These are phyloP conservation scores for Pelvicachromis taeniatus DNA, from an alignment of 2,113 vertebrate species.

Conservation along the genomic window DNA sequence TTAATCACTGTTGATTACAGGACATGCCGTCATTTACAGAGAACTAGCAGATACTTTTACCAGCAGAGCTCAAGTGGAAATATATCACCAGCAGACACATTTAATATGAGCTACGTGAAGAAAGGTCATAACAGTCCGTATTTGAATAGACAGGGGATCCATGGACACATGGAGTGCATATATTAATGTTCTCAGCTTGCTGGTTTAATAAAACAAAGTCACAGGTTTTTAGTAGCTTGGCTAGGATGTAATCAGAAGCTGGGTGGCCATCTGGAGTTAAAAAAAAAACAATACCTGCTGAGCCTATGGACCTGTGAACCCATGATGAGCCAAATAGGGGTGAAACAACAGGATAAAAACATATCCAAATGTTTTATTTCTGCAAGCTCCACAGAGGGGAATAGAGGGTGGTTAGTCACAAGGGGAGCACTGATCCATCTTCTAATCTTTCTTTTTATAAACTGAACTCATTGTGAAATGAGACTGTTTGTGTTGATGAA, in stretches of 20 bases:
- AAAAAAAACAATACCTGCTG: not conserved
- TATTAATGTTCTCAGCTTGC: not conserved
- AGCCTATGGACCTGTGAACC: not conserved
- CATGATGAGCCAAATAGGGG: not conserved
- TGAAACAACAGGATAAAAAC: not conserved
- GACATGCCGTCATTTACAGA: constrained; percentile 43
- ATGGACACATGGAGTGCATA: not conserved
- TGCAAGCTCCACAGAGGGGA: not conserved
- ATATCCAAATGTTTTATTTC: not conserved
- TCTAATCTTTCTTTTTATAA: not conserved
- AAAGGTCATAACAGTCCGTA: not conserved
- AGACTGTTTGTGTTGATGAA: not conserved
- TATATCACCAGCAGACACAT: constrained; percentile 21
- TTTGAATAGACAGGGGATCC: not conserved
- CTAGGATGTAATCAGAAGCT: not conserved
- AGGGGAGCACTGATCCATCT: not conserved
- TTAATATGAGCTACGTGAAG: not conserved
- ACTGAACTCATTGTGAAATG: not conserved
- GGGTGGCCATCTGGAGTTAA: not conserved
- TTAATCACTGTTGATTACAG: constrained; percentile 61
- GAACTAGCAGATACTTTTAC: constrained; percentile 23
- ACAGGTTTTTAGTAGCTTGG: not conserved
- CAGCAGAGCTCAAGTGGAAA: constrained; percentile 11
- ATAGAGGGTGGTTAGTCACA: not conserved
- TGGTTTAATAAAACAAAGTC: not conserved